A percentile compares a stretch with the other conserved stretches of the same genome.
phyloP scores from a whole-genome alignment of 2,113 vertebrate species.

The Raphicerus campestris region DNA sequence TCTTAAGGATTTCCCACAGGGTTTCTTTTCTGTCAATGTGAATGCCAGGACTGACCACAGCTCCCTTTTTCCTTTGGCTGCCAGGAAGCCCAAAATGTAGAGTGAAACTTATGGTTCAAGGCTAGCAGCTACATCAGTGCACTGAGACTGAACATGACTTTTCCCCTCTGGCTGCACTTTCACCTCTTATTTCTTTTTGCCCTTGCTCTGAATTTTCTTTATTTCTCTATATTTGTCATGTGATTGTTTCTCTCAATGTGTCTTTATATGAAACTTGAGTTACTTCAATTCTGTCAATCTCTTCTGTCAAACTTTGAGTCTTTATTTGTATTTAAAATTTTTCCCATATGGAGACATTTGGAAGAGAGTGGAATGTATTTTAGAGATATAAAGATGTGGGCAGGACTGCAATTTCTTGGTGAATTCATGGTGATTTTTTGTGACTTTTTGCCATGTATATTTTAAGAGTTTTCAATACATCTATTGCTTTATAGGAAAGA shows the following conservation, averaged over 20 bases:
- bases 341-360: background rate
- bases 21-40: background rate
- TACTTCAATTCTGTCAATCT: background rate
- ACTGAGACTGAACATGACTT: background rate
- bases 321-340: background rate
- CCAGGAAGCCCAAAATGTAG: background rate
- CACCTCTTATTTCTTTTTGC: background rate
- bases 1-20: background rate
- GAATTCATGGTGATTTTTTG: background rate
- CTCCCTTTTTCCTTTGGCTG: background rate
- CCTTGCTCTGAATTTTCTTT: background rate
- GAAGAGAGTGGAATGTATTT: background rate
- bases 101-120: background rate
- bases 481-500: background rate
- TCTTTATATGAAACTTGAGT: background rate
- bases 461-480: background rate
- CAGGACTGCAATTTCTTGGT: background rate
- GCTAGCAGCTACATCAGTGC: rapidly evolving
- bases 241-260: background rate
- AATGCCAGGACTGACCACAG: background rate
- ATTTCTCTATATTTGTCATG: background rate
- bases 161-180: background rate
- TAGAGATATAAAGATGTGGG: background rate
- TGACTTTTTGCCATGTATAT: background rate
- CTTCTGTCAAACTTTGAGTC: background rate